phyloP scores from a whole-genome alignment of 92 coral and sea anemone species.

The Parazoanthus darwini region DNA sequence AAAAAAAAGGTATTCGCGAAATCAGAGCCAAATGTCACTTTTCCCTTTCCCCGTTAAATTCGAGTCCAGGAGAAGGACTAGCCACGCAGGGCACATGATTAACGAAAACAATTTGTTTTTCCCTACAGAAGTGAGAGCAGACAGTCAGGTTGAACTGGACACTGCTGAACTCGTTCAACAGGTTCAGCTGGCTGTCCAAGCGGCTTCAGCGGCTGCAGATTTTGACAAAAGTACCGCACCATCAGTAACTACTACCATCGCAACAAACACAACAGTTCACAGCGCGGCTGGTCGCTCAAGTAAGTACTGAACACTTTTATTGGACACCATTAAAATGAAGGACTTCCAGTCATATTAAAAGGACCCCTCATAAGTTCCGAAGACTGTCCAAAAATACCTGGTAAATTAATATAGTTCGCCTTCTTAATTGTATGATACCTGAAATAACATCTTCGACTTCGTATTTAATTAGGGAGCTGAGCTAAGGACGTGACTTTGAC shows the following conservation, averaged over 20 bases:
- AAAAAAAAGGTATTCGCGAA: no score
- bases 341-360: background rate
- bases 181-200: constrained; percentile 68
- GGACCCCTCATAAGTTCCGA: no score
- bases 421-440: background rate
- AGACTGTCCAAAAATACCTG: background rate
- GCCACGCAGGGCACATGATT: background rate
- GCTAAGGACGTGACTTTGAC: no score
- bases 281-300: constrained; percentile 20
- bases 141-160: constrained; percentile 42
- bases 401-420: background rate
- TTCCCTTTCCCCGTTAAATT: background rate
- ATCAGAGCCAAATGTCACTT: background rate
- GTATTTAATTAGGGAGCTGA: no score
- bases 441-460: background rate
- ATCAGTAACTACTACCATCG: background rate
- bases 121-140: constrained; percentile 13
- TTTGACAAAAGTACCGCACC: constrained; percentile 8
- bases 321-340: background rate
- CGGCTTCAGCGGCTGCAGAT: constrained; percentile 43
- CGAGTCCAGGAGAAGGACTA: background rate
- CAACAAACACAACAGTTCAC: constrained; percentile 1
- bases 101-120: background rate
- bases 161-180: constrained; percentile 66
- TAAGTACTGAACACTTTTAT: background rate